Evolutionary conservation across 2,888 invertebrate species (phyloP).

Genomic region (Andrena bicolor): DNA sequence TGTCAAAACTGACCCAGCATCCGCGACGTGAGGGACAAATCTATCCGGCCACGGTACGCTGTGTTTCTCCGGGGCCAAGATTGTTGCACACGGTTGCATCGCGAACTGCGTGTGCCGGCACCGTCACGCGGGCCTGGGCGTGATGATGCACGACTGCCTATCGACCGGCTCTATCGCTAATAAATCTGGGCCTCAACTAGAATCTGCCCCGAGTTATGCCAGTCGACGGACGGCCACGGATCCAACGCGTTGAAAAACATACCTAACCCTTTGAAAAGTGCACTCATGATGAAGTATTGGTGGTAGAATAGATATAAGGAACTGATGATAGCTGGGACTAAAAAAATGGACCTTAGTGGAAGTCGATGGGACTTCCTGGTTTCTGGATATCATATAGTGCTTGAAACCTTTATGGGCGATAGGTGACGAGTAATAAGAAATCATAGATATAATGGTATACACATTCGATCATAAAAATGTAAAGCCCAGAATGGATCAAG

Average conservation of each 20-base stretch:
- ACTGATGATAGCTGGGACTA: too few relatives aligned
- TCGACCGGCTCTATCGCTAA: conserved; percentile 81
- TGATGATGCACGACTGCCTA: conserved; percentile 83
- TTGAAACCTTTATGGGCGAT: too few relatives aligned
- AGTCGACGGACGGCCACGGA: conserved; percentile 67
- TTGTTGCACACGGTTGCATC: conserved; percentile 56
- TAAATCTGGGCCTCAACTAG: conserved; percentile 84
- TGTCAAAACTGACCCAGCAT: too few relatives aligned
- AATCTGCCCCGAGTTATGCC: conserved; percentile 79
- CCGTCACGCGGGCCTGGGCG: conserved; percentile 76
- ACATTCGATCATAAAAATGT: too few relatives aligned
- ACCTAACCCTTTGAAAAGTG: neutral
- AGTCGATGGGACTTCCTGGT: too few relatives aligned
- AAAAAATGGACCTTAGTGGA: too few relatives aligned
- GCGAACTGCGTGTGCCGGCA: conserved; percentile 52
- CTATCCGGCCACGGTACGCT: conserved; percentile 21
- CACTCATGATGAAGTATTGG: neutral
- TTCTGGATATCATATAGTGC: too few relatives aligned
- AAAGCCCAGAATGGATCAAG: too few relatives aligned
- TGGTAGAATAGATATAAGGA: too few relatives aligned
- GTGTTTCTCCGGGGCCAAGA: conserved; percentile 44
- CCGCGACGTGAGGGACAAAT: conserved; percentile 63
- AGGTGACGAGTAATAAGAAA: too few relatives aligned
- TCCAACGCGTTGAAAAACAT: conserved; percentile 66
- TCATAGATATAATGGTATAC: too few relatives aligned